These are phyloP conservation scores for Falco punctatus DNA, from an alignment of 2,113 vertebrate genomes.

Conservation along the genomic window DNA sequence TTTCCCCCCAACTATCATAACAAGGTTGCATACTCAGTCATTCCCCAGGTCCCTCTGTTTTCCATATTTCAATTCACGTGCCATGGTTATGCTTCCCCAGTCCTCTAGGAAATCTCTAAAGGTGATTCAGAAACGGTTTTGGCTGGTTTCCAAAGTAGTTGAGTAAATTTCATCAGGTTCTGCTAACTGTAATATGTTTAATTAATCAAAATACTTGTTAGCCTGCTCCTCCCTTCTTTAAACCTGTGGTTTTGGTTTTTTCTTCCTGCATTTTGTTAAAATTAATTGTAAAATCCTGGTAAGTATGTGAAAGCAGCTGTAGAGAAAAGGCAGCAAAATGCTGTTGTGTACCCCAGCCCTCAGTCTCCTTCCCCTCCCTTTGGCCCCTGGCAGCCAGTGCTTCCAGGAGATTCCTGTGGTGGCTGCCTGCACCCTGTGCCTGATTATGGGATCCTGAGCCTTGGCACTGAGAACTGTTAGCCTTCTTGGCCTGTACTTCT, in stretches of 20 bases:
- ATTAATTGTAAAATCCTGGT: background rate
- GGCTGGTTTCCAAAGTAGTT: background rate
- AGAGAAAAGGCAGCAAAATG: background rate
- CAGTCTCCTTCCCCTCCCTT: background rate
- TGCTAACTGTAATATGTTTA: background rate
- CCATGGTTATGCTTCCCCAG: background rate
- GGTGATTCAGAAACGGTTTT: background rate
- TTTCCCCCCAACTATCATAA: background rate
- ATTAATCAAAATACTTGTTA: background rate
- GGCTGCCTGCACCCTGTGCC: background rate
- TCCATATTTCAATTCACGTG: background rate
- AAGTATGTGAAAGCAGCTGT: background rate
- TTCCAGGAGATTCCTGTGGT: rapidly evolving
- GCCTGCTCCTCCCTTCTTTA: background rate
- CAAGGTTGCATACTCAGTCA: background rate
- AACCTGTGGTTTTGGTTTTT: background rate
- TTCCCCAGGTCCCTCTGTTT: background rate
- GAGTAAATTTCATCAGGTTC: background rate
- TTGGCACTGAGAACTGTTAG: rapidly evolving
- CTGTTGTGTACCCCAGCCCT: rapidly evolving
- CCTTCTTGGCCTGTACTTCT: background rate
- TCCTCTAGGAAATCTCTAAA: background rate
- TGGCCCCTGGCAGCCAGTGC: rapidly evolving
- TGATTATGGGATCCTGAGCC: background rate
- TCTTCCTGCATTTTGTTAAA: background rate